These are phyloP conservation scores for Hemiscyllium ocellatum DNA, from an alignment of 2,113 vertebrate species.

Conservation along the genomic window DNA sequence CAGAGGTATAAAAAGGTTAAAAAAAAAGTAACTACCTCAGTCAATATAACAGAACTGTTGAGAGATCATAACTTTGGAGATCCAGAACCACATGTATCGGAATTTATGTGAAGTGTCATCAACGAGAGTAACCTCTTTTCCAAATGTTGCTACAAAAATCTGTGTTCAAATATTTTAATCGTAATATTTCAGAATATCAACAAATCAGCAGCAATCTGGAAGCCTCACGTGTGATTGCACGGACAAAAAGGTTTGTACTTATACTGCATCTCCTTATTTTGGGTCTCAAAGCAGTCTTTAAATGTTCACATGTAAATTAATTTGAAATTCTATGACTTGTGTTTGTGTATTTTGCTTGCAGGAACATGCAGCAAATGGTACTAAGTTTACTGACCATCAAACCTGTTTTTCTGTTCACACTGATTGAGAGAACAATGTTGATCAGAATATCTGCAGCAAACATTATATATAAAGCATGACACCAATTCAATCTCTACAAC, in stretches of 20 bases:
- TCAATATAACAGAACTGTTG: neutral
- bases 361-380: neutral
- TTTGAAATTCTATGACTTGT: neutral
- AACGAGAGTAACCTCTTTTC: neutral
- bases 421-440: neutral
- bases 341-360: neutral
- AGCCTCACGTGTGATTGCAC: neutral
- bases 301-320: neutral
- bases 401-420: neutral
- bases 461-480: neutral
- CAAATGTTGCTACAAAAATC: neutral
- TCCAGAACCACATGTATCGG: neutral
- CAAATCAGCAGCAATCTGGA: neutral
- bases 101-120: neutral
- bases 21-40: neutral
- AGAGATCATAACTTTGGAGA: neutral
- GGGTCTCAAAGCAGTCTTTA: neutral
- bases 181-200: neutral
- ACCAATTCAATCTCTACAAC: too few relatives aligned
- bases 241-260: too few relatives aligned
- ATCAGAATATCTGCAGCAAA: too few relatives aligned
- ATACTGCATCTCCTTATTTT: neutral
- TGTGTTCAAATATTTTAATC: neutral
- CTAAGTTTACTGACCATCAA: neutral
- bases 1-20: neutral